phyloP scores from a whole-genome alignment of 2,113 vertebrate genomes.

The Ictalurus punctatus region DNA sequence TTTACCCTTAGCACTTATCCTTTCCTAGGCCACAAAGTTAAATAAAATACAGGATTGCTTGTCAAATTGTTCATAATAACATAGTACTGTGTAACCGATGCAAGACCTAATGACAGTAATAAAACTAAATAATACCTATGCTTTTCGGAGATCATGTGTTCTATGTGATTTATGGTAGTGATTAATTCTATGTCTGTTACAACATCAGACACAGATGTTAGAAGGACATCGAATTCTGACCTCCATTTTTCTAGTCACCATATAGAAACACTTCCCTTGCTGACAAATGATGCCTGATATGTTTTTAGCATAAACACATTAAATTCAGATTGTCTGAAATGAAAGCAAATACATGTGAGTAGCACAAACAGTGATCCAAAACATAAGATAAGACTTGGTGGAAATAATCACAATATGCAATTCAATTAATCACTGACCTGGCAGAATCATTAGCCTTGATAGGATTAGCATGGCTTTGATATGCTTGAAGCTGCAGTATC shows the following conservation, averaged over 20 bases:
- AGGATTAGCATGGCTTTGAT: constrained; percentile 59
- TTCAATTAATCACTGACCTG: constrained; percentile 52
- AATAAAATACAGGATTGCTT: background rate
- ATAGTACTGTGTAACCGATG: background rate
- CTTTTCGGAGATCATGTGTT: background rate
- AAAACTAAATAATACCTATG: constrained; percentile 2
- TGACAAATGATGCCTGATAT: background rate
- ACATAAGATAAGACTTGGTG: constrained; percentile 31
- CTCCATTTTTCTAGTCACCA: background rate
- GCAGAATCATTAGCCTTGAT: constrained; percentile 60
- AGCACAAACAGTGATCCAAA: background rate
- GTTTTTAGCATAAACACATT: constrained; percentile 41
- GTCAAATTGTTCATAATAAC: constrained; percentile 3
- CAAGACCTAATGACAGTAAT: constrained; percentile 5
- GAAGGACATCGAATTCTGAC: background rate
- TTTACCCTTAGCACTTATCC: background rate
- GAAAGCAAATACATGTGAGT: background rate
- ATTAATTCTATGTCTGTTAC: background rate
- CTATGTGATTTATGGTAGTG: background rate
- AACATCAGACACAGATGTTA: background rate
- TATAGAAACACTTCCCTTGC: background rate
- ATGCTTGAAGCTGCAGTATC: background rate
- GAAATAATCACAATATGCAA: constrained; percentile 62
- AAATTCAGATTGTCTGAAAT: background rate
- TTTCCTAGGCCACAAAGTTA: background rate